These are phyloP conservation scores for Campoletis sonorensis DNA, from an alignment of 1,140 invertebrate species.

Conservation along the genomic window DNA sequence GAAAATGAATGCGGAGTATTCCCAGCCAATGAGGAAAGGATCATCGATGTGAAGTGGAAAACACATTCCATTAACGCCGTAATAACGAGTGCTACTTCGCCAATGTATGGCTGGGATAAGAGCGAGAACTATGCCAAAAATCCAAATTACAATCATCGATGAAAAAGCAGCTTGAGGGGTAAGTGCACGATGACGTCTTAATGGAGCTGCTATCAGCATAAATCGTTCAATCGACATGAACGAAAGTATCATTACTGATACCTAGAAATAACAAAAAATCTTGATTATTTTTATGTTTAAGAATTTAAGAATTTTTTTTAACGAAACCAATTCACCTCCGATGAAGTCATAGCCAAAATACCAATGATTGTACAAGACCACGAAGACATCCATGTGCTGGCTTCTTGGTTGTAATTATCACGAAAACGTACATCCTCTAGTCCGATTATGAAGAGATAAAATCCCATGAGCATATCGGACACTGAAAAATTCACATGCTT, in stretches of 20 bases:
- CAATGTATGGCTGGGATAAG: slow-evolving; percentile 83
- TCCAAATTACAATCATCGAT: slow-evolving; percentile 81
- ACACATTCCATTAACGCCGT: slow-evolving; percentile 84
- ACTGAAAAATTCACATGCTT: slow-evolving; percentile 65
- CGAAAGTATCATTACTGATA: slow-evolving; percentile 85
- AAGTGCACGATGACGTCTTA: slow-evolving; percentile 79
- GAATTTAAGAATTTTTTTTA: neutral
- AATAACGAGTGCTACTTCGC: slow-evolving; percentile 81
- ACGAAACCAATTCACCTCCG: slow-evolving; percentile 76
- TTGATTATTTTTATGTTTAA: too few species aligned
- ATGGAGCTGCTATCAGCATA: slow-evolving; percentile 83
- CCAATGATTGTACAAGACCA: slow-evolving; percentile 82
- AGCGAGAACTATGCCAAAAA: slow-evolving; percentile 80
- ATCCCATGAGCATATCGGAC: slow-evolving; percentile 88
- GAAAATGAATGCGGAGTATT: slow-evolving; percentile 86
- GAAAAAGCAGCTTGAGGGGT: slow-evolving; percentile 77
- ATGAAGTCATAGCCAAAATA: slow-evolving; percentile 82
- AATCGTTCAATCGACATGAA: slow-evolving; percentile 88
- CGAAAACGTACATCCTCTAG: slow-evolving; percentile 82
- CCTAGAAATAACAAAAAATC: slow-evolving; percentile 67
- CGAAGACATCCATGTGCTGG: slow-evolving; percentile 83
- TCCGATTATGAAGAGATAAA: slow-evolving; percentile 86
- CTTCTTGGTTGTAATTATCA: slow-evolving; percentile 80
- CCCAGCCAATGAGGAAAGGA: slow-evolving; percentile 83
- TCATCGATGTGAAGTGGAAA: slow-evolving; percentile 86